Evolutionary conservation across 2,888 invertebrate species (phyloP).

Genomic region (Drosophila mayaguana): DNA sequence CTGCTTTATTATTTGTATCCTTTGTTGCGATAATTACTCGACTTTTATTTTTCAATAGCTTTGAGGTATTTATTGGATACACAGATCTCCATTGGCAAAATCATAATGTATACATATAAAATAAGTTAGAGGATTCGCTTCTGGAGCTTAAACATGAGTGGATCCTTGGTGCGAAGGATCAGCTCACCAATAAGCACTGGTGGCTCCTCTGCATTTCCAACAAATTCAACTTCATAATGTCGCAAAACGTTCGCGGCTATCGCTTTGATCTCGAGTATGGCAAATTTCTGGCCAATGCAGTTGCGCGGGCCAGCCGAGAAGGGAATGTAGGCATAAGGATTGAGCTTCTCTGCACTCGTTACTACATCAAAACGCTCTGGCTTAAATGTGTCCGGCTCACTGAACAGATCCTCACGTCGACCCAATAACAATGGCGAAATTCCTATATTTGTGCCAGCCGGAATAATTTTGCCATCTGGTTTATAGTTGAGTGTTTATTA

Average conservation of each 20-base stretch:
- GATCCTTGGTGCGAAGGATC: slow-evolving; percentile 83
- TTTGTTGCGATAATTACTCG: not conserved
- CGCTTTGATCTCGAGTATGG: slow-evolving; percentile 84
- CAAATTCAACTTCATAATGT: slow-evolving; percentile 80
- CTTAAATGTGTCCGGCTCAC: slow-evolving; percentile 80
- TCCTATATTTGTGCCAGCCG: slow-evolving; percentile 83
- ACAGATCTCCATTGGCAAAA: not conserved
- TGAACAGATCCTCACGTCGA: slow-evolving; percentile 78
- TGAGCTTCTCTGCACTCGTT: slow-evolving; percentile 78
- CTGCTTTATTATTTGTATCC: not conserved
- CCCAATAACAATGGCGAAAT: slow-evolving; percentile 82
- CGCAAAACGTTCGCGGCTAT: slow-evolving; percentile 82
- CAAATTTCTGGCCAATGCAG: slow-evolving; percentile 85
- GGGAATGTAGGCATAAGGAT: slow-evolving; percentile 84
- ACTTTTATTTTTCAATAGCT: not conserved
- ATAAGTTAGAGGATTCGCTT: slow-evolving; percentile 69
- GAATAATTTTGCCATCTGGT: slow-evolving; percentile 83
- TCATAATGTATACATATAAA: not conserved
- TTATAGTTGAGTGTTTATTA: not conserved
- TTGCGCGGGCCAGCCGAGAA: slow-evolving; percentile 85
- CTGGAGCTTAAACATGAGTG: slow-evolving; percentile 81
- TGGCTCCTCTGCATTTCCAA: slow-evolving; percentile 65
- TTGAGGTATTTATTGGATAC: not conserved
- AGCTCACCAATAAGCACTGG: slow-evolving; percentile 82
- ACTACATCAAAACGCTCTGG: slow-evolving; percentile 84